A percentile compares a stretch with the other conserved stretches of the same genome.
phyloP scores from a whole-genome alignment of 1,140 invertebrate species.

The Pseudachorutes palmiensis region DNA sequence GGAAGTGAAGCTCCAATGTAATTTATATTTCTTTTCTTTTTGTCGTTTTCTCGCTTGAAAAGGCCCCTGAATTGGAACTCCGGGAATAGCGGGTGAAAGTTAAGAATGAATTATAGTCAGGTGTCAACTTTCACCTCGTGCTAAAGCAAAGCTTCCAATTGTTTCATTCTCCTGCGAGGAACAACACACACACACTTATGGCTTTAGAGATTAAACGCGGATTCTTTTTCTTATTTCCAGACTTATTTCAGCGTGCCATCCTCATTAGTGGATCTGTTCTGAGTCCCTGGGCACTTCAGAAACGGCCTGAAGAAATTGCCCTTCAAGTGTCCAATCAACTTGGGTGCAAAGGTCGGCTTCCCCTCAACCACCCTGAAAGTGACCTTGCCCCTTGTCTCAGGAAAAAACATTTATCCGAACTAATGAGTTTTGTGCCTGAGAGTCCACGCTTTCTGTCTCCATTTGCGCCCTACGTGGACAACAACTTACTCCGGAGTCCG shows the following conservation, averaged over 20 bases:
- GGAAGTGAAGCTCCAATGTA: too few relatives aligned
- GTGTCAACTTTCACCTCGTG: too few relatives aligned
- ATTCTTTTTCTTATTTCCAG: slow-evolving; percentile 51
- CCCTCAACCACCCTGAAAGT: slow-evolving; percentile 36
- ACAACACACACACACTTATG: too few relatives aligned
- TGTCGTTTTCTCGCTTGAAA: too few relatives aligned
- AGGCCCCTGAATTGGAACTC: too few relatives aligned
- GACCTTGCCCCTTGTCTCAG: slow-evolving; percentile 53
- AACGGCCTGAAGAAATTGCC: slow-evolving; percentile 74
- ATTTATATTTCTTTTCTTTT: too few relatives aligned
- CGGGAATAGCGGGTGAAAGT: too few relatives aligned
- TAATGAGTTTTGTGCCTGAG: slow-evolving; percentile 53
- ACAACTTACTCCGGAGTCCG: slow-evolving; percentile 52
- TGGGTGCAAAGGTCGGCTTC: slow-evolving; percentile 23
- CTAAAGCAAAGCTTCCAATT: too few relatives aligned
- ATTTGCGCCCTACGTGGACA: slow-evolving; percentile 57
- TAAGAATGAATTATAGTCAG: too few relatives aligned
- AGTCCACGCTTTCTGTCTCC: slow-evolving; percentile 50
- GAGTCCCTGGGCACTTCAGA: slow-evolving; percentile 69
- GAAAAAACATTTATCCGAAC: slow-evolving; percentile 52
- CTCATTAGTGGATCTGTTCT: slow-evolving; percentile 89
- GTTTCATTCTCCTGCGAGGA: too few relatives aligned
- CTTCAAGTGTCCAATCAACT: slow-evolving; percentile 47
- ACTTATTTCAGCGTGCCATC: slow-evolving; percentile 81
- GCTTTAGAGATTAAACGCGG: too few relatives aligned